These are phyloP conservation scores for Iselma pallidipennis DNA, from an alignment of 2,888 invertebrate genomes.

Conservation along the genomic window DNA sequence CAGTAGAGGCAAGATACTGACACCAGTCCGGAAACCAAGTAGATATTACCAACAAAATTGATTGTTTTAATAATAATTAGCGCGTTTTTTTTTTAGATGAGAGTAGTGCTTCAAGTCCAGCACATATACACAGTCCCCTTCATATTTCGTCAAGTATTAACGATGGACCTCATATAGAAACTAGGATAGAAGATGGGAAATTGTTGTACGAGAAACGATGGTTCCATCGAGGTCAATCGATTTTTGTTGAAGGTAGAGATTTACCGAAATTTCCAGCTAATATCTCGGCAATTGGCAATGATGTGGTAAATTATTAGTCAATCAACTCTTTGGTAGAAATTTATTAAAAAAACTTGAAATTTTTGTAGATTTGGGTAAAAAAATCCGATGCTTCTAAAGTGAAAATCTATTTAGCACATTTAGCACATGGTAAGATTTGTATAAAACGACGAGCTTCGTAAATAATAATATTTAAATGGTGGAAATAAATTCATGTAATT, in stretches of 20 bases:
- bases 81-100: conserved; percentile 29
- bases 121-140: conserved; percentile 49
- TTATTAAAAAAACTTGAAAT: no score
- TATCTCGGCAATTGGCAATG: conserved; percentile 88
- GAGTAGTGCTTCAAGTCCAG: conserved; percentile 53
- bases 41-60: conserved; percentile 14
- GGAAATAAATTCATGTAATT: no score
- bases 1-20: conserved; percentile 60
- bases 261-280: conserved; percentile 83
- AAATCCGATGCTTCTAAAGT: conserved; percentile 82
- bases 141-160: conserved; percentile 31
- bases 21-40: conserved; percentile 62
- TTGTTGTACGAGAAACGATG: conserved; percentile 90
- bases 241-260: conserved; percentile 75
- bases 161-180: conserved; percentile 67
- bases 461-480: conserved; percentile 19
- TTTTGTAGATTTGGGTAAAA: conserved; percentile 87
- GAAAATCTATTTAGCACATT: conserved; percentile 79
- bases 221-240: conserved; percentile 94
- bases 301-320: conserved; percentile 67
- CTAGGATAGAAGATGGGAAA: conserved; percentile 93
- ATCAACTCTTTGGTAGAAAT: not conserved
- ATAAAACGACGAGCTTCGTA: conserved; percentile 84
- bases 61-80: not conserved
- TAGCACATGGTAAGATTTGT: conserved; percentile 86